Percentiles rank a stretch among this genome's conserved stretches.
Evolutionary conservation across 2,888 invertebrate genomes (phyloP).

Genomic region (Oscheius sp.): DNA sequence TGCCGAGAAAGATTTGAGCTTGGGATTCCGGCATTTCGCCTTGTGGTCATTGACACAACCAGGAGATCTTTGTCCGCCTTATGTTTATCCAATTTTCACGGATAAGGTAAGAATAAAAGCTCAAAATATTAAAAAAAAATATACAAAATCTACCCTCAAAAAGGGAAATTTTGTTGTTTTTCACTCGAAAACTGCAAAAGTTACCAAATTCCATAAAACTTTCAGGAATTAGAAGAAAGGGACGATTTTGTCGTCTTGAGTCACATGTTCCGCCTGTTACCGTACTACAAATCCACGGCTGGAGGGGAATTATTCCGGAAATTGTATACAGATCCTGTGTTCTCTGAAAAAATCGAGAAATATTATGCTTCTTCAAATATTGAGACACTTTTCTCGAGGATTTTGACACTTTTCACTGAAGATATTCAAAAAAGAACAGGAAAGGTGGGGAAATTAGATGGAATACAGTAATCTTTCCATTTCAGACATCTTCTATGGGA

Average conservation of each 20-base stretch:
- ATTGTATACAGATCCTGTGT: background rate
- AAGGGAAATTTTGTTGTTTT: too few species aligned
- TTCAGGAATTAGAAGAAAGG: constrained; percentile 2
- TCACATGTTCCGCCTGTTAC: constrained; percentile 28
- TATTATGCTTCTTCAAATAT: background rate
- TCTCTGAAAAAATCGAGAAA: background rate
- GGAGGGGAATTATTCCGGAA: background rate
- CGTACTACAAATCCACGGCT: constrained; percentile 9
- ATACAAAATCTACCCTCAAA: too few species aligned
- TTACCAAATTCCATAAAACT: background rate
- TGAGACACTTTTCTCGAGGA: constrained; percentile 9
- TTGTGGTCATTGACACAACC: constrained; percentile 20
- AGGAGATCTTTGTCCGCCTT: constrained; percentile 18
- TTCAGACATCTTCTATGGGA: background rate
- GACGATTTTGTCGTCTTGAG: constrained; percentile 17
- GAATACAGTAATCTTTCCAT: background rate
- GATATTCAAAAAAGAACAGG: background rate
- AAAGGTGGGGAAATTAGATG: background rate
- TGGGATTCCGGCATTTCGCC: constrained; percentile 18
- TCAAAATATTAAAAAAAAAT: too few species aligned
- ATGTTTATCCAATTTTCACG: constrained; percentile 24
- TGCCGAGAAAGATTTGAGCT: background rate
- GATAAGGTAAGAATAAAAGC: constrained; percentile 2
- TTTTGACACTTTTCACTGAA: constrained; percentile 22
- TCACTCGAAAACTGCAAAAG: too few species aligned